Base-by-base conservation (phyloP, 1,140 invertebrate species). In the Arctopsyche grandis region DNA sequence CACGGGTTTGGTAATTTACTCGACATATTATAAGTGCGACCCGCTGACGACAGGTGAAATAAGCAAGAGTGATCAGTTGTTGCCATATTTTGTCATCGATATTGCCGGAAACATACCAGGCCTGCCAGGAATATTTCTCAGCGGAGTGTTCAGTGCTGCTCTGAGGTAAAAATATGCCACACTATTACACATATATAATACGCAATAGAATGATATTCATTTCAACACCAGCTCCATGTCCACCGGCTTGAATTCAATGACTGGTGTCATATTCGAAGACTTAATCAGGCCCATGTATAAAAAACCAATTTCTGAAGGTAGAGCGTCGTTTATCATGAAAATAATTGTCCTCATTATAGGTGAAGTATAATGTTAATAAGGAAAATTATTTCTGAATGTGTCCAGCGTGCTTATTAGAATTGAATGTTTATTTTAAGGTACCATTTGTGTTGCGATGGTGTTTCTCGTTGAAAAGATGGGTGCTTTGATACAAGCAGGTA, bases 201-300 rank as follows among this genome's bases (percentile, higher is more conserved):
- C 19, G 7, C 7, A 5, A 52, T 52, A 52, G 3, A 52, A 60
- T 76, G 75, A 29, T 78, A 78, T 77, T 43, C 74, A 9, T 85
- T 88, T 46, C 7, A 38, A 38, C 29, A 38, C 7, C 86, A 96
- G 94, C 85, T 94, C 93, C 12, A 93, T 94, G 91, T 94, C 93
- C 0, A 94, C 93, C 0, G 93, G 93, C 0, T 84, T 95, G 5
- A 95, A 95, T 84, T 94, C 94, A 0, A 91, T 95, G 89, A 92
- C 94, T 16, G 94, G 94, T 0, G 94, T 95, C 0, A 94, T 94
- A 83, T 93, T 94, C 84, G 93, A 95, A 85, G 94, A 95, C 85
- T 90, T 95, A 79, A 91, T 95, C 0, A 91, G 92, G 83, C 93
- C 93, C 10, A 86, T 89, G 16, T 86, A 91, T 73, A 91, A 91